Evolutionary conservation across 2,888 invertebrate genomes (phyloP), one percentile per base, ranked within the genome.

Genomic region (Pristionchus fissidentatus): DNA sequence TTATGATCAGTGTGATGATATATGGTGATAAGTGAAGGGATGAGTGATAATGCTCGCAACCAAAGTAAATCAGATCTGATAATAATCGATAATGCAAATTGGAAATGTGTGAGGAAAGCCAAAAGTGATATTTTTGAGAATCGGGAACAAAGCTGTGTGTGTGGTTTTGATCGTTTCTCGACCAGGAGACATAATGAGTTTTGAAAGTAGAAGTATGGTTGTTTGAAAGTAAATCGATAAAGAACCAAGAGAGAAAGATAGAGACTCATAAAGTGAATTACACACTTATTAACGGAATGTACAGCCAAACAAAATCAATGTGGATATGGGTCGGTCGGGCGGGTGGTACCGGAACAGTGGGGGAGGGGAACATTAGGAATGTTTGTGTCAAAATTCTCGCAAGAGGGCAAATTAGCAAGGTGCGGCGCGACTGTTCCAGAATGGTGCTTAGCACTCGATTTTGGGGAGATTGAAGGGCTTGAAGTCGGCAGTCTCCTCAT

Each of bases 211-310:
- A n/a, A n/a, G n/a, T n/a, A n/a, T n/a, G n/a, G n/a, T n/a, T n/a
- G n/a, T n/a, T n/a, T n/a, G n/a, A n/a, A n/a, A n/a, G n/a, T n/a
- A 22, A 52, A 52, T 4, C 3, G 52, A 52, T 19, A 52, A 57
- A 57, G 3, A 60, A 57, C 5, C 10, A 26, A 60, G 8, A 29
- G 32, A 29, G 32, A 22, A n/a, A n/a, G n/a, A n/a, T n/a, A n/a
- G 4, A 7, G 22, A 55, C 55, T 55, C 22, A 55, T 4, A 8
- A 55, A 55, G 55, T 55, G 55, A 55, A 70, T n/a, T n/a, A n/a
- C n/a, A n/a, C n/a, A n/a, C 70, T 70, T 70, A 70, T 41, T 70
- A 70, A 70, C 26, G 70, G 70, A 70, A 70, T 70, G 70, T 70
- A 70, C 70, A 60, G 10, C 19, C 22, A 41, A 41, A 41, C n/a